Evolutionary conservation across 2,888 invertebrate genomes (phyloP), one percentile per base, ranked within the genome.

Genomic region (Xylophagus ater): DNA sequence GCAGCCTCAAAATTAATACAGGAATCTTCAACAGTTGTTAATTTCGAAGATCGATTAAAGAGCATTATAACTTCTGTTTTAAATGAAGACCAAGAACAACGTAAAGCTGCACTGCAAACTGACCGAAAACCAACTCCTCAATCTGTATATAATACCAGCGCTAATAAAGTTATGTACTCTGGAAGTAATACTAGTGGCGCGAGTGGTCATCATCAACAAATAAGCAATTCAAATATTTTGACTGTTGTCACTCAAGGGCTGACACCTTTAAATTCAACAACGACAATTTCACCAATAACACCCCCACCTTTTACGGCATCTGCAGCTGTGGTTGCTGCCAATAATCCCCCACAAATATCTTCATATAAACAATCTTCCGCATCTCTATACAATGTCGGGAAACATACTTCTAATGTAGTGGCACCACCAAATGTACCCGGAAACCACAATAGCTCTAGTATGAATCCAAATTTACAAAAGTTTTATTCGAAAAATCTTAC

Each of bases 31-130:
- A 76, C 81, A 55, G 78, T 82, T 44, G 81, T 84, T 38, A 87
- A 89, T 62, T 89, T 89, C 60, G 89, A 92, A 62, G 89, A 92
- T 63, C 72, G 90, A 18, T 70, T 88, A 29, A 86, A 88, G 65
- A 84, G 81, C 56, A 84, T 88, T 44, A 88, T 88, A 46, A 85
- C 85, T 3, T 81, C 81, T 3, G 87, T 85, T 37, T 65, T 89
- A 24, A 89, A 89, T 59, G 88, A 89, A 59, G 88, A 87, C 59
- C 83, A 83, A 54, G 69, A 66, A 45, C 65, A 65, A 31, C 59
- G 64, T 20, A 65, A 65, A 47, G 61, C 58, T 35, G 57, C 55
- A 9, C 40, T 57, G n/a, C 42, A 46, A 15, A 41, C 40, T 8
- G 45, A 47, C 8, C 44, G 43, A 4, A 47, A 48, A 23, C 50